Percentiles rank a stretch among this genome's conserved stretches.
Conservation (phyloP, 2,113 vertebrate genomes). For the Cervus canadensis region DNA sequence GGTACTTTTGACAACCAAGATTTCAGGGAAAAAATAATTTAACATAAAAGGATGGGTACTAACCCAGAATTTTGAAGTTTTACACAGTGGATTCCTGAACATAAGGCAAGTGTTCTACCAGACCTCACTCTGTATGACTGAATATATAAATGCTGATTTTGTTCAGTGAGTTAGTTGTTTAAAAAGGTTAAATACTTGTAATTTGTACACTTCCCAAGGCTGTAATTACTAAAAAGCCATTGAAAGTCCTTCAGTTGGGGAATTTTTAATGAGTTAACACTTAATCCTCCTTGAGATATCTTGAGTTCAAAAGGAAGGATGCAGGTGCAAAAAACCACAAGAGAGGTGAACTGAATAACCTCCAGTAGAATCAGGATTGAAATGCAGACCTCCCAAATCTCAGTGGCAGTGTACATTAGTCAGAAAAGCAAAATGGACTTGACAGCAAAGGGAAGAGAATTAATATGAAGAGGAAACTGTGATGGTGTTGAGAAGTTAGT, state of each 20-base stretch:
- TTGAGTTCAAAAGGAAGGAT: slow-evolving; percentile 14
- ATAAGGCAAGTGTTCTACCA: neutral
- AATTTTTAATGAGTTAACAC: neutral
- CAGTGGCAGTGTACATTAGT: neutral
- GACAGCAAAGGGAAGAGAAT: neutral
- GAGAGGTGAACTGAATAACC: neutral
- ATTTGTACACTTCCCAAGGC: neutral
- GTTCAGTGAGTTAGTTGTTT: neutral
- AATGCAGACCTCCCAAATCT: neutral
- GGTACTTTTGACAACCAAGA: neutral
- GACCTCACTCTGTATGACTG: neutral
- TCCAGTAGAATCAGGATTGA: neutral
- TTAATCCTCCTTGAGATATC: neutral
- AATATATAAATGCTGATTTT: neutral
- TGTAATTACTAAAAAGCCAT: neutral
- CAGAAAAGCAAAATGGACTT: neutral
- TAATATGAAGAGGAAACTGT: neutral
- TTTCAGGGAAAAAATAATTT: neutral
- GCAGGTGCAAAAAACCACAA: neutral
- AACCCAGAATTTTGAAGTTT: neutral
- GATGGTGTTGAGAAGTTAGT: neutral
- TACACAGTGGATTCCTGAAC: neutral
- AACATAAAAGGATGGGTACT: neutral
- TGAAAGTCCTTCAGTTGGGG: neutral
- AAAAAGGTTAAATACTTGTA: neutral